Evolutionary conservation across 2,888 invertebrate species (phyloP).

Genomic region (Digitonthophagus gazella): DNA sequence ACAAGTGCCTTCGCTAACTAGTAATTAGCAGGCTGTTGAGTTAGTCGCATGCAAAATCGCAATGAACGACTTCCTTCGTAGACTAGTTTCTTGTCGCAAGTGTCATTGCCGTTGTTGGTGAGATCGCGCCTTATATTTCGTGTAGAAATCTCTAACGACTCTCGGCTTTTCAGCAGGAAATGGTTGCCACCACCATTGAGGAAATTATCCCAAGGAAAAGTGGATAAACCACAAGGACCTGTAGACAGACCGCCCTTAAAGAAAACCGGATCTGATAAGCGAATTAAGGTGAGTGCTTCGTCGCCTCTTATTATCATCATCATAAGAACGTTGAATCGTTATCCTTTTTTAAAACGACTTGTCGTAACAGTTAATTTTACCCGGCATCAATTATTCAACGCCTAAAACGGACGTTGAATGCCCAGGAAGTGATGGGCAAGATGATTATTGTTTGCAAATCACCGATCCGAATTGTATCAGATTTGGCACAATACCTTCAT

Average conservation of each 20-base stretch:
- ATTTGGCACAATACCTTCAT: not conserved
- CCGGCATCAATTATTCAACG: not conserved
- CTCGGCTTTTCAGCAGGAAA: slow-evolving; percentile 67
- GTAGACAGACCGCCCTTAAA: slow-evolving; percentile 63
- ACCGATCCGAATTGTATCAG: not conserved
- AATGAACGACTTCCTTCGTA: not conserved
- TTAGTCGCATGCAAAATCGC: not conserved
- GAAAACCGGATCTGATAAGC: slow-evolving; percentile 81
- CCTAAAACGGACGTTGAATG: not conserved
- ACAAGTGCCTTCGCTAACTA: not conserved
- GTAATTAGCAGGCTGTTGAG: too few species aligned
- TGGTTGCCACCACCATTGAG: slow-evolving; percentile 86
- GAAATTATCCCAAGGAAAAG: slow-evolving; percentile 85
- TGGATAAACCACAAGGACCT: slow-evolving; percentile 62
- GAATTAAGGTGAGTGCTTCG: slow-evolving; percentile 66
- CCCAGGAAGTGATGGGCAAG: not conserved
- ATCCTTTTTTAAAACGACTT: not conserved
- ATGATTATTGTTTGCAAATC: not conserved
- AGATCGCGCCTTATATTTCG: not conserved
- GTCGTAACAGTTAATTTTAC: not conserved
- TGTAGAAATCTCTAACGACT: not conserved
- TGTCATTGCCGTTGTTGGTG: not conserved
- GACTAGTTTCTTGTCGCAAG: not conserved
- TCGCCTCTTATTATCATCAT: not conserved
- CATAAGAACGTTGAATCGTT: not conserved